Conservation (phyloP, 1,140 invertebrate genomes). For the Drosophila azteca region DNA sequence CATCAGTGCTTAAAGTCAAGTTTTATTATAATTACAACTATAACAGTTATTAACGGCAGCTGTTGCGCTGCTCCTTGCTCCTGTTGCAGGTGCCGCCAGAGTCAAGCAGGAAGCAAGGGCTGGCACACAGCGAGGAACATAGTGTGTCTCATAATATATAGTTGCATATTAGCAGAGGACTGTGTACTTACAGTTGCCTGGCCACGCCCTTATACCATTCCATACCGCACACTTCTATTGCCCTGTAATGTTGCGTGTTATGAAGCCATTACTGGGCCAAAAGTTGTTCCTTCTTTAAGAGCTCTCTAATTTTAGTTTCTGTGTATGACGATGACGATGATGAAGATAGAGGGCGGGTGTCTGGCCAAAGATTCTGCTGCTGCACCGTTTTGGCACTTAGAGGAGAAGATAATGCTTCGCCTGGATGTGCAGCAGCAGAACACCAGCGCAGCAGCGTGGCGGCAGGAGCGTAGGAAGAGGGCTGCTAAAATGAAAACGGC, state of each 20-base stretch:
- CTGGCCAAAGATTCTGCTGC: slow-evolving; percentile 33
- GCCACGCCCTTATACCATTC: slow-evolving; percentile 42
- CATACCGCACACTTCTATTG: slow-evolving; percentile 36
- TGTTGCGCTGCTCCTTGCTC: slow-evolving; percentile 43
- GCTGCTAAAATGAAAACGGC: slow-evolving; percentile 24
- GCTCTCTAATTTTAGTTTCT: slow-evolving; percentile 57
- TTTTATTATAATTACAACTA: slow-evolving; percentile 83
- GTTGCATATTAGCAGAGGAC: slow-evolving; percentile 72
- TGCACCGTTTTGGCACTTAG: slow-evolving; percentile 50
- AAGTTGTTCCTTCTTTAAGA: slow-evolving; percentile 75
- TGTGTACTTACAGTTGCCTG: slow-evolving; percentile 27
- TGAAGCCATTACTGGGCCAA: slow-evolving; percentile 77
- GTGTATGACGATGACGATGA: slow-evolving; percentile 46
- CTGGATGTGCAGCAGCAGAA: slow-evolving; percentile 9
- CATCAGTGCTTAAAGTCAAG: slow-evolving; percentile 64
- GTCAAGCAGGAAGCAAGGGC: slow-evolving; percentile 27
- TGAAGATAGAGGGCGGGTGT: slow-evolving; percentile 15
- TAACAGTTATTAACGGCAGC: slow-evolving; percentile 79
- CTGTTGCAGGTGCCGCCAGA: slow-evolving; percentile 67
- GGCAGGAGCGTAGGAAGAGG: slow-evolving; percentile 15
- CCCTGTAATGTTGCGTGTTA: slow-evolving; percentile 79
- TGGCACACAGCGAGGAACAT: neutral
- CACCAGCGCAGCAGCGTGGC: too few species aligned
- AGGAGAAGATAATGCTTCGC: slow-evolving; percentile 40
- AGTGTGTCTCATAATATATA: slow-evolving; percentile 71